Evolutionary conservation across 2,797 vertebrate species (phyloP), one percentile per base, ranked within the genome.

Genomic region (Nannoperca obscura): DNA sequence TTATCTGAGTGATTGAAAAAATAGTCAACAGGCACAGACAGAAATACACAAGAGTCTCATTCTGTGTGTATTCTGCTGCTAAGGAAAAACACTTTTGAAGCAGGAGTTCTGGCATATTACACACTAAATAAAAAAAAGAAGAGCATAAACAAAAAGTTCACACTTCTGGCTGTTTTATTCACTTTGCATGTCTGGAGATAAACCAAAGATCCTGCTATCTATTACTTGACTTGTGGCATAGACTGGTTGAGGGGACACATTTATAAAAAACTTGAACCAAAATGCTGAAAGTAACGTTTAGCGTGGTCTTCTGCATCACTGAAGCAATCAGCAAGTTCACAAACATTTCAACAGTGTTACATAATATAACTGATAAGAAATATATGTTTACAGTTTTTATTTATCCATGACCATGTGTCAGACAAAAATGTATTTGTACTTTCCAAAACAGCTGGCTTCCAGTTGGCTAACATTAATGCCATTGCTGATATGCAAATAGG

Each of bases 231-330:
- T 53, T 60, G n/a, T 32, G 40, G 32, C 49, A 32, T 24, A 54
- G 11, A 6, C 0, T 20, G 72, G 50, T 22, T 38, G 65, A 50
- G 22, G 17, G 36, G 55, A 68, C 44, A 64, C 24, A 49, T 67
- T 71, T 49, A 24, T 44, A 30, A 55, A 44, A 67, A 61, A 40
- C 10, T 1, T 27, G n/a, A 12, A 36, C 3, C 30, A 62, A 40
- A 44, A 54, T 20, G 9, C 30, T 71, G 40, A n/a, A 19, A 19
- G 62, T 15, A 67, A 49, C 64, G 58, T 71, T 71, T 60, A 49
- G 15, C 32, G 1, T 53, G 53, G 27, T 24, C 20, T 46, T 63
- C 17, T 55, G 53, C 42, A 62, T 55, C 65, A 22, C 46, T 54
- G 61, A 59, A 49, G n/a, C 11, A 20, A 20, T 15, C 47, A 44